A percentile compares a stretch with the other conserved stretches of the same genome.
phyloP scores from a whole-genome alignment of 2,888 invertebrate species.

The Exephanes ischioxanthus region DNA sequence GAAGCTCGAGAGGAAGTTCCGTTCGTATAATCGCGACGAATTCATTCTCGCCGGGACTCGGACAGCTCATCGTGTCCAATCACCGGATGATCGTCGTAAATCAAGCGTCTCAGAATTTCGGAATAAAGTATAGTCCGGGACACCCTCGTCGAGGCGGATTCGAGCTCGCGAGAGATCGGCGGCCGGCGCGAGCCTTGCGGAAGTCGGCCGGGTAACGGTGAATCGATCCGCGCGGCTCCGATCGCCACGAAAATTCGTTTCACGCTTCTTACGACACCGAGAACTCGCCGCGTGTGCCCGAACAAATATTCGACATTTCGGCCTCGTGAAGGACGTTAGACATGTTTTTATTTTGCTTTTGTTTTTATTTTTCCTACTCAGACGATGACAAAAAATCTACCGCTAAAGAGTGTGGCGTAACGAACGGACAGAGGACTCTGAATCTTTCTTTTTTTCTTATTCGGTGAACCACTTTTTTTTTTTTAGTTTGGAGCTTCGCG shows the following conservation, averaged over 20 bases:
- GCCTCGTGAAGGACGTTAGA: slow-evolving; percentile 46
- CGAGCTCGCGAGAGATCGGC: slow-evolving; percentile 6
- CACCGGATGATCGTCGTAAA: slow-evolving; percentile 49
- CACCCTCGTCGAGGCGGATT: slow-evolving; percentile 20
- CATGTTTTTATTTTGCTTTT: not conserved
- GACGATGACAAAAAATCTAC: not conserved
- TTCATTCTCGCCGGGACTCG: slow-evolving; percentile 29
- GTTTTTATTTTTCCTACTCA: not conserved
- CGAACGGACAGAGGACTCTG: not conserved
- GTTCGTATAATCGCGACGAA: slow-evolving; percentile 32
- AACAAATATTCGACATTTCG: slow-evolving; percentile 15
- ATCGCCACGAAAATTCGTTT: slow-evolving; percentile 72
- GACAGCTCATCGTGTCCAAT: slow-evolving; percentile 48
- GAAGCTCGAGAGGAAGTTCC: not conserved
- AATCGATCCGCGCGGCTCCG: slow-evolving; percentile 67
- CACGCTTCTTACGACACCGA: slow-evolving; percentile 62
- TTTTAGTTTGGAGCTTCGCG: not conserved
- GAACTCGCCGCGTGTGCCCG: not conserved
- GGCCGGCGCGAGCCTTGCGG: slow-evolving; percentile 59
- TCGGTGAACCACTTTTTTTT: not conserved
- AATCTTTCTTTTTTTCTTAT: not conserved
- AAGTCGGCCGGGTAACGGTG: slow-evolving; percentile 78
- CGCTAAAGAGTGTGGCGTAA: not conserved
- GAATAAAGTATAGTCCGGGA: slow-evolving; percentile 23
- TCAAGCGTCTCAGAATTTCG: slow-evolving; percentile 43